These are phyloP conservation scores for Nymphalis polychloros DNA, from an alignment of 2,888 invertebrate species.

Conservation along the genomic window DNA sequence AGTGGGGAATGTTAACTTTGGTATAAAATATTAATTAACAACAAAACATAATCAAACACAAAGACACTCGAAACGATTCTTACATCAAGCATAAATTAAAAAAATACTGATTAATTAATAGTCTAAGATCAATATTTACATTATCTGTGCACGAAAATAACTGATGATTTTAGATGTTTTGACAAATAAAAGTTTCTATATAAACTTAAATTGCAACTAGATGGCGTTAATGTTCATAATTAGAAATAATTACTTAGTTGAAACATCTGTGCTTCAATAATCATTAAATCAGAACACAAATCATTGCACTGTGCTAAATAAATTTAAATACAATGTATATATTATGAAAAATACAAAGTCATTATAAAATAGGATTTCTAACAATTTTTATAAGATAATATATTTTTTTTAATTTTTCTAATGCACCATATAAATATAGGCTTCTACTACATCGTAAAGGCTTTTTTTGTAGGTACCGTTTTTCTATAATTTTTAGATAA, in stretches of 20 bases:
- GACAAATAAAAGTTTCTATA: background rate
- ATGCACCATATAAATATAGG: slow-evolving; percentile 65
- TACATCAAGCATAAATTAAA: slow-evolving; percentile 78
- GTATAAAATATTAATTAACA: slow-evolving; percentile 83
- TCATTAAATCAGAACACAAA: slow-evolving; percentile 23
- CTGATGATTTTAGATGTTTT: background rate
- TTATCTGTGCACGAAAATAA: slow-evolving; percentile 29
- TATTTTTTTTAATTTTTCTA: slow-evolving; percentile 47
- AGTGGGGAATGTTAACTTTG: slow-evolving; percentile 89
- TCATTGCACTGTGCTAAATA: slow-evolving; percentile 43
- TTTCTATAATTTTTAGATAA: slow-evolving; percentile 27
- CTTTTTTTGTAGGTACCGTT: slow-evolving; percentile 66
- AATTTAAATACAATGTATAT: slow-evolving; percentile 32
- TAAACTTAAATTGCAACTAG: slow-evolving; percentile 8
- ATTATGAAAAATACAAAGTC: slow-evolving; percentile 38
- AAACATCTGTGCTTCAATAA: background rate
- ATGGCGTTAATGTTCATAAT: slow-evolving; percentile 22
- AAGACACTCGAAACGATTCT: slow-evolving; percentile 74
- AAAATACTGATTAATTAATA: slow-evolving; percentile 75
- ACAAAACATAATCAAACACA: slow-evolving; percentile 78
- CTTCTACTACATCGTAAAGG: slow-evolving; percentile 62
- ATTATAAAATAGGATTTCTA: slow-evolving; percentile 43
- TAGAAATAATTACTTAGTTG: slow-evolving; percentile 3
- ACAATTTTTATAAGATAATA: slow-evolving; percentile 45
- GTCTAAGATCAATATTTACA: slow-evolving; percentile 76